Evolutionary conservation across 1,140 invertebrate genomes (phyloP), one percentile per base, ranked within the genome.

Genomic region (Psilanteris sp.): DNA sequence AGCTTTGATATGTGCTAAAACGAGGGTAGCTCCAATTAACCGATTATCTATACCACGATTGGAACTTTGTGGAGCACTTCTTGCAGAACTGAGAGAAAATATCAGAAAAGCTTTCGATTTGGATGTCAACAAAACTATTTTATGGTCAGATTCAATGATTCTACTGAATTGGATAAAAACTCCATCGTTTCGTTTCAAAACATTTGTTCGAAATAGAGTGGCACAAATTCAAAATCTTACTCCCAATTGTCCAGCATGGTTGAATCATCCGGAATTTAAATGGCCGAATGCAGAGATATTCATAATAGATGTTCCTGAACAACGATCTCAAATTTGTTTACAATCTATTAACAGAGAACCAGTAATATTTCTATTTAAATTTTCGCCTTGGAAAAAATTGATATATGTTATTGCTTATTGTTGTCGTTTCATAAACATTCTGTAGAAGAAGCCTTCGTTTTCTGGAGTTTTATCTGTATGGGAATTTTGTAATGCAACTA

Each of bases 131-230:
- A 8, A 14, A 4, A 2, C 43, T 0, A 9, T 66, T 1, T 11
- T 72, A n/a, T 80, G 72, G 55, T 77, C 67, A 3, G 72, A 80
- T 32, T 76, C 66, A 4, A 78, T 57, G 13, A 50, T 64, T 1
- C 14, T 39, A 0, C 39, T 79, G 11, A 59, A 74, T 9, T 85
- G 82, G 83, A 39, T 85, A 22, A 66, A 62, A 9, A 82, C 48
- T 14, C 8, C 78, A n/a, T n/a, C n/a, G n/a, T n/a, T n/a, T n/a
- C n/a, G n/a, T n/a, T n/a, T n/a, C n/a, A n/a, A n/a, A n/a, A n/a
- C n/a, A n/a, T n/a, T n/a, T n/a, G n/a, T n/a, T n/a, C n/a, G n/a
- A n/a, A n/a, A n/a, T n/a, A n/a, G n/a, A n/a, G n/a, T n/a, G n/a
- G n/a, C n/a, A n/a, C n/a, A n/a, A n/a, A n/a, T n/a, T n/a, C n/a